phyloP scores from a whole-genome alignment of 2,113 vertebrate species.

The Procavia capensis region DNA sequence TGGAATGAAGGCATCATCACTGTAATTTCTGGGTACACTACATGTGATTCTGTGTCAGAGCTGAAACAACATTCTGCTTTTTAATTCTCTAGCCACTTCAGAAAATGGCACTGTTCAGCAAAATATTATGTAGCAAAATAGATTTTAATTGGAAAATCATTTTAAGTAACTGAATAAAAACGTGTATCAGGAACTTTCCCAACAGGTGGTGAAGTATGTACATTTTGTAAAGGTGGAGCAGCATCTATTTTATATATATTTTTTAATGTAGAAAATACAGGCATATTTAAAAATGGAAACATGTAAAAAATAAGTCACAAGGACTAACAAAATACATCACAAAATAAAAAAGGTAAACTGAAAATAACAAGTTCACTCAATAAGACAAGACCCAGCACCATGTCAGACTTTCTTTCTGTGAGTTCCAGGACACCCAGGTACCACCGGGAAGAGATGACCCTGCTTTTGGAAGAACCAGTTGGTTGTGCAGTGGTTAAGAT shows the following conservation, averaged over 20 bases:
- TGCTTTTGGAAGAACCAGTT: constrained; percentile 72
- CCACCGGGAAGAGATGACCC: constrained; percentile 80
- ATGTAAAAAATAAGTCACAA: constrained; percentile 84
- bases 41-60: background rate
- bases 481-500: constrained; percentile 85
- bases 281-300: constrained; percentile 84
- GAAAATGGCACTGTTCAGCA: constrained; percentile 75
- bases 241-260: constrained; percentile 87
- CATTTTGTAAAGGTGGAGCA: constrained; percentile 84
- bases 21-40: background rate
- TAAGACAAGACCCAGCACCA: constrained; percentile 72
- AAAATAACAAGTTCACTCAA: constrained; percentile 64
- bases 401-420: constrained; percentile 82
- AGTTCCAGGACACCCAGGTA: constrained; percentile 73
- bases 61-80: background rate
- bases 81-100: constrained; percentile 43
- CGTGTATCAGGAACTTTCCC: constrained; percentile 72
- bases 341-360: constrained; percentile 60
- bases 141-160: constrained; percentile 82
- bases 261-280: constrained; percentile 88
- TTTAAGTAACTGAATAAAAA: constrained; percentile 81
- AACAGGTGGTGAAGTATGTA: constrained; percentile 79
- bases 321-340: constrained; percentile 78
- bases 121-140: constrained; percentile 78
- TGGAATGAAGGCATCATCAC: background rate